phyloP scores from a whole-genome alignment of 2,797 vertebrate genomes.

The Girardinus metallicus region DNA sequence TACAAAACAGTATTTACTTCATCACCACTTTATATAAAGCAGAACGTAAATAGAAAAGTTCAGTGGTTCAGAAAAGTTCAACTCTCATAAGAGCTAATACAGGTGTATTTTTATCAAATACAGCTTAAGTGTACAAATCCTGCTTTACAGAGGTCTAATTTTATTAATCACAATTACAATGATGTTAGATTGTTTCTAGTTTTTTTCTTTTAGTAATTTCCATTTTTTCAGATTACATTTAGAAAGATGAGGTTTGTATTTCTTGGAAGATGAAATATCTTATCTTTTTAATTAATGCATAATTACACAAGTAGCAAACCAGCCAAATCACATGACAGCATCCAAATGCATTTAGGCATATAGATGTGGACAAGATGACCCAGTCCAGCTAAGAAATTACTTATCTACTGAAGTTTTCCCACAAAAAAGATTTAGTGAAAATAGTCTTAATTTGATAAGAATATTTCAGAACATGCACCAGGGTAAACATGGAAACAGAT shows the following conservation, averaged over 20 bases:
- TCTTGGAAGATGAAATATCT: neutral
- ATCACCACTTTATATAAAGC: neutral
- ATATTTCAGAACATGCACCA: neutral
- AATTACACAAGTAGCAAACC: neutral
- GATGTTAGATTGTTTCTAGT: too few relatives aligned
- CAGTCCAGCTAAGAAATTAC: neutral
- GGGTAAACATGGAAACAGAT: neutral
- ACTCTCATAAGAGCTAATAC: too few relatives aligned
- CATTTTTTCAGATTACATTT: neutral
- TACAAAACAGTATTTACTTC: neutral
- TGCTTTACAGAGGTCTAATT: too few relatives aligned
- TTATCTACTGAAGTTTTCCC: neutral
- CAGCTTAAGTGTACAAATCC: too few relatives aligned
- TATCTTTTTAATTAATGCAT: neutral
- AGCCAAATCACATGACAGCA: neutral
- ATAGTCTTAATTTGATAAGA: neutral
- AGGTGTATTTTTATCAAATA: too few relatives aligned
- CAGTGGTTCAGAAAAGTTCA: too few relatives aligned
- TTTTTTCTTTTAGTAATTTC: too few relatives aligned
- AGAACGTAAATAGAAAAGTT: too few relatives aligned
- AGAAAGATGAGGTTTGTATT: neutral
- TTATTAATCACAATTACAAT: too few relatives aligned
- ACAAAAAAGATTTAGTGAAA: neutral
- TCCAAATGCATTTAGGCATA: neutral
- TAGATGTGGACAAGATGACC: neutral